Evolutionary conservation across 2,113 vertebrate genomes (phyloP), one percentile per base, ranked within the genome.

Genomic region (Actenoides hombroni): DNA sequence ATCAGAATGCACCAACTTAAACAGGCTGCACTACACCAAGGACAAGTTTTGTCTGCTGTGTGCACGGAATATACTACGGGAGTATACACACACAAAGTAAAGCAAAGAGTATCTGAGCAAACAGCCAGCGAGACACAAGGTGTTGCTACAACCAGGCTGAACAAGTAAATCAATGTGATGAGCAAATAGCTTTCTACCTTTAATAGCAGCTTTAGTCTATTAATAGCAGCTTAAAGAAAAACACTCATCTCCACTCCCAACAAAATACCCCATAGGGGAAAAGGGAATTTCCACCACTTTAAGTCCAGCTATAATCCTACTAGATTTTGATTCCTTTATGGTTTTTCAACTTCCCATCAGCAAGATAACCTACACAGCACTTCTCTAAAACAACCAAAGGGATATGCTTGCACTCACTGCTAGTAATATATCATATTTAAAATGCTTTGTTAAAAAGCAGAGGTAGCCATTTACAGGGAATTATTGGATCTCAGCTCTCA

Each of bases 81-180:
- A 79, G 59, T 2, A 17, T 9, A 16, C 19, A 15, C 26, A 5
- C 7, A 25, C 4, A 26, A 11, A 10, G 10, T 5, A 57, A 67
- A 67, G 29, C 20, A 68, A 44, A 70, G 15, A 3, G 9, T 23
- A 2, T 16, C 10, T 24, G 28, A 44, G 46, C 26, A 70, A 48
- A 61, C 5, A 14, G 9, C 25, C 51, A 33, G 7, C 60, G 16
- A 56, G 15, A 7, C 61, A 35, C 19, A 46, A 81, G 60, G 3
- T 51, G 8, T 31, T 59, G 6, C 24, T 64, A n/a, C 15, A 23
- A 7, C 4, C 31, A 44, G 25, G 20, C 46, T 90, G 69, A 74
- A 46, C 3, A 1, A 1, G 3, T 19, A 37, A 68, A 64, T 13
- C 29, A 61, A 0, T 6, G 14, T 18, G 37, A 61, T 4, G 2